Evolutionary conservation across 1,140 invertebrate species (phyloP).

Genomic region (Drosophila ananassae): DNA sequence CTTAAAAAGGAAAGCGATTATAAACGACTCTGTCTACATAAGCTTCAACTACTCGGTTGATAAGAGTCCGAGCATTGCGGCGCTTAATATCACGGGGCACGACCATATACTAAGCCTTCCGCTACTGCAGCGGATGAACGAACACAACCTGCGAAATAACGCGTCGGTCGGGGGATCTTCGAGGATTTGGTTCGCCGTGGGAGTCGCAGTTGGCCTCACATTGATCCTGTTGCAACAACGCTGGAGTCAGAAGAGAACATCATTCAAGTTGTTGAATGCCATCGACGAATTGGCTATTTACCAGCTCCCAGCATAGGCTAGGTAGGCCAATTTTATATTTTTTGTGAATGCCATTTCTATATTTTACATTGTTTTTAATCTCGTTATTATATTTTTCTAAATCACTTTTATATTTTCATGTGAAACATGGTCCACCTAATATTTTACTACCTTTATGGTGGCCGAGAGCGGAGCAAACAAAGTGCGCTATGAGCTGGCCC

Average conservation of each 20-base stretch:
- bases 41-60: not conserved
- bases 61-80: not conserved
- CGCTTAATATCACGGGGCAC: too few species aligned
- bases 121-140: not conserved
- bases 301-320: too few species aligned
- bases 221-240: conserved; percentile 1
- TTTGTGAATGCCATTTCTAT: too few species aligned
- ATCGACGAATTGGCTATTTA: not conserved
- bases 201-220: not conserved
- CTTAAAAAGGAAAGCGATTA: conserved; percentile 4
- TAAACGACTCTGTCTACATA: conserved; percentile 11
- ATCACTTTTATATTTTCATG: too few species aligned
- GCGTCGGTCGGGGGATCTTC: not conserved
- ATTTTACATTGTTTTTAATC: too few species aligned
- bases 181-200: too few species aligned
- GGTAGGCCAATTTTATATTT: too few species aligned
- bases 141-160: not conserved
- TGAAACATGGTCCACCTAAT: too few species aligned
- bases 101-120: not conserved
- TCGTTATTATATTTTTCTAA: too few species aligned
- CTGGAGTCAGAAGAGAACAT: not conserved
- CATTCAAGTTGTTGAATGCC: not conserved
- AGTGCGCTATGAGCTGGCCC: too few species aligned
- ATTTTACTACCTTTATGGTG: too few species aligned
- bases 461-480: too few species aligned